phyloP scores from a whole-genome alignment of 2,888 invertebrate genomes.

The Teleogryllus oceanicus region DNA sequence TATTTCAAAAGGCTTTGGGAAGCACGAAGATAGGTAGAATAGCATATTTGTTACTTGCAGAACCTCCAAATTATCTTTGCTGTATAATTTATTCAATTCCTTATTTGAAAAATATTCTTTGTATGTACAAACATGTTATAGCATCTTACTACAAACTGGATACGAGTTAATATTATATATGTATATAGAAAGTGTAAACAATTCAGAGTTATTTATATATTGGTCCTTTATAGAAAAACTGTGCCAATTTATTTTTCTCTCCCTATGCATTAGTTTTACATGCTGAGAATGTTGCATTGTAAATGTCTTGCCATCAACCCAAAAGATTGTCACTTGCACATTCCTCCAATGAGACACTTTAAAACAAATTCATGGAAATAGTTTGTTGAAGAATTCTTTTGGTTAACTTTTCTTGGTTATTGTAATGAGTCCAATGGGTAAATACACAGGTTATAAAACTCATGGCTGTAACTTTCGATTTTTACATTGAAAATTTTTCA shows the following conservation, averaged over 20 bases:
- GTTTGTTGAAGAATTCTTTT: too few species aligned
- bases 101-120: conserved; percentile 2
- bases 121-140: conserved; percentile 6
- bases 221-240: conserved; percentile 10
- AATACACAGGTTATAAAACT: too few species aligned
- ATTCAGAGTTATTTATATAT: background rate
- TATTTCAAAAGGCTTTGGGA: too few species aligned
- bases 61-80: background rate
- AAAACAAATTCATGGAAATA: too few species aligned
- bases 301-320: background rate
- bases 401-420: too few species aligned
- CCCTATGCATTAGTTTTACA: background rate
- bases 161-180: conserved; percentile 1
- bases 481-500: too few species aligned
- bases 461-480: too few species aligned
- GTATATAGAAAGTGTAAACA: background rate
- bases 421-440: too few species aligned
- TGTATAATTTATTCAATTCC: conserved; percentile 10
- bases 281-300: too few species aligned
- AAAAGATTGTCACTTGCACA: background rate
- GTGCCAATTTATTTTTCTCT: background rate
- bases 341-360: too few species aligned
- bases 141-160: conserved; percentile 1
- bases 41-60: background rate
- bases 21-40: too few species aligned